Conservation (phyloP, 2,797 vertebrate genomes). For the Coilia nasus region DNA sequence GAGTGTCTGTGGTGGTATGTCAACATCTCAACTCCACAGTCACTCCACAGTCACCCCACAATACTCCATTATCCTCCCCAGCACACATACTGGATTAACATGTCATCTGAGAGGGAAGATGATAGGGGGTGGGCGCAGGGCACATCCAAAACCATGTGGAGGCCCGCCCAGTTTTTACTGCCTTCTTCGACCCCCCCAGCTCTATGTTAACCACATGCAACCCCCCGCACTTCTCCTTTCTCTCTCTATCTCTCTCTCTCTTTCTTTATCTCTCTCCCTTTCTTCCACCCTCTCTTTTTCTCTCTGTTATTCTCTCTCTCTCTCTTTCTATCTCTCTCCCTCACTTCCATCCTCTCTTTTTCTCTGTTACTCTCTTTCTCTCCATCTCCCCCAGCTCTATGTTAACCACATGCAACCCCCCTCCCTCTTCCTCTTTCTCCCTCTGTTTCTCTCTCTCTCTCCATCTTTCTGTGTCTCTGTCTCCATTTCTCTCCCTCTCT, state of each 20-base stretch:
- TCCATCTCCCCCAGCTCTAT: background rate
- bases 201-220: conserved; percentile 51
- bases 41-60: conserved; percentile 36
- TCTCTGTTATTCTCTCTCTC: background rate
- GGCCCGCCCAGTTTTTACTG: background rate
- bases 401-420: no score
- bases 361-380: background rate
- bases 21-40: background rate
- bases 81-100: conserved; percentile 48
- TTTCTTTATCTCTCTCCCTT: no score
- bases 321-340: background rate
- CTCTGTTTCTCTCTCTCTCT: background rate
- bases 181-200: conserved; percentile 33
- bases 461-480: no score
- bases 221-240: background rate
- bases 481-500: no score
- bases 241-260: no score
- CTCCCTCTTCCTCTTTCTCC: no score
- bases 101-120: conserved; percentile 39
- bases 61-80: conserved; percentile 39
- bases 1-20: background rate
- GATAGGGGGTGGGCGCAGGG: conserved; percentile 10
- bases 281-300: no score
- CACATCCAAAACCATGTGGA: background rate
- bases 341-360: no score